phyloP scores from a whole-genome alignment of 1,140 invertebrate species.

The Lepeophtheirus salmonis region DNA sequence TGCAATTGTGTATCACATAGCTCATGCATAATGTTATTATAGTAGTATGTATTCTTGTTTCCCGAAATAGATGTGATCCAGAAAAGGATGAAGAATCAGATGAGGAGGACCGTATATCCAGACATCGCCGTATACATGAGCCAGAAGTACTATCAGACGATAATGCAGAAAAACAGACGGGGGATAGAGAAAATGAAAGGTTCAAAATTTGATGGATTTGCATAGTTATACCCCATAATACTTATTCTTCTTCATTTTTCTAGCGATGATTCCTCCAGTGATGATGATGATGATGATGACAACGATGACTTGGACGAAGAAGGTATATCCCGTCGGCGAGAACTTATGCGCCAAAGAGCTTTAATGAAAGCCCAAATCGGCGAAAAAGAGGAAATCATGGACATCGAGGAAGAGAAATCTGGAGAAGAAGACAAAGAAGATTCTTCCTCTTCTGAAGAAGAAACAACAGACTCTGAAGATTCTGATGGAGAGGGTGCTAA shows the following conservation, averaged over 20 bases:
- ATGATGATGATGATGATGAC: constrained; percentile 39
- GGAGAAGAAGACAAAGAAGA: constrained; percentile 33
- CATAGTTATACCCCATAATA: too few relatives aligned
- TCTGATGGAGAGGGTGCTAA: constrained; percentile 69
- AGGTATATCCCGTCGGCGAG: constrained; percentile 59
- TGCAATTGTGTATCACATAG: too few relatives aligned
- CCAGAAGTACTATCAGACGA: constrained; percentile 9
- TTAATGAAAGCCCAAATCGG: constrained; percentile 43
- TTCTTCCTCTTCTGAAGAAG: constrained; percentile 38
- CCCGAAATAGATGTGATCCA: too few relatives aligned
- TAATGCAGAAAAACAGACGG: constrained; percentile 23
- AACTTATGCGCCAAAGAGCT: constrained; percentile 44
- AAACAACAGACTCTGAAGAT: constrained; percentile 65
- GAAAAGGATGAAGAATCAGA: constrained; percentile 2
- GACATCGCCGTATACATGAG: constrained; percentile 14
- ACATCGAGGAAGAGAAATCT: constrained; percentile 45
- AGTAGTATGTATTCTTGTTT: too few relatives aligned
- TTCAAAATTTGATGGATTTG: too few relatives aligned
- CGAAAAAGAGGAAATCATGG: constrained; percentile 35
- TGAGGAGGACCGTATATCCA: constrained; percentile 5
- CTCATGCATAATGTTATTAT: too few relatives aligned
- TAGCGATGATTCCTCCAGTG: constrained; percentile 23
- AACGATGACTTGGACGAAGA: constrained; percentile 51
- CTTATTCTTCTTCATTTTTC: neutral
- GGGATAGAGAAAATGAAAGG: constrained; percentile 27